Base-by-base conservation (phyloP, 2,797 vertebrate genomes). In the Rhabdophis nuchalis region DNA sequence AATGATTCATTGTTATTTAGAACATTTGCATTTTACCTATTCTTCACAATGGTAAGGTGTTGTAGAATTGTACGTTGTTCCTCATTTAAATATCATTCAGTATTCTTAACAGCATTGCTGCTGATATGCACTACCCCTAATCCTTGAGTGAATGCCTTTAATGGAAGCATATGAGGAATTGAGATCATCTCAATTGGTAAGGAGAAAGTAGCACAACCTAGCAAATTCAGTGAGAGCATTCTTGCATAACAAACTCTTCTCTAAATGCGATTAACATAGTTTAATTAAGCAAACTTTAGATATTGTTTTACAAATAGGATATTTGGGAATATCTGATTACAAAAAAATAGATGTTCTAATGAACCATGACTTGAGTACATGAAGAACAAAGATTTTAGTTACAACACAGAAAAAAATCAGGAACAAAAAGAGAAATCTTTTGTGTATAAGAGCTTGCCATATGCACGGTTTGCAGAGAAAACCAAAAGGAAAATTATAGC, bases 221-320 rank as follows among this genome's bases (percentile, higher is more conserved):
- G 41, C 41, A 46, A 82, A 82, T 82, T 82, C 23, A 46, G 41
- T 25, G 77, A 46, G 20, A 46, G 36, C 77, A 82, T 46, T 46
- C 58, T 91, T 92, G 25, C 10, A 85, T 87, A 7, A 89, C 91
- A 87, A 91, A 85, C 0, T 11, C n/a, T 61, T 92, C 8, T 77
- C 25, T 18, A 89, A 93, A 94, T 92, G 61, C 61, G 82, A 92
- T 96, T 95, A 93, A 93, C 29, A 91, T 88, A 89, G 1, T 94
- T 46, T 54, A 36, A 36, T 95, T 95, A 91, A 93, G 93, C 41
- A 93, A 88, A 93, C 91, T 60, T 87, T 91, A 77, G 8, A 29
- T 90, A 64, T 91, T 89, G n/a, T 56, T 85, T 89, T 64, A 86
- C 2, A 86, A 13, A 90, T 85, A 1, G 32, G 94, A 91, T 93